Percentiles rank a stretch among this genome's conserved stretches.
Conservation (phyloP, 2,888 invertebrate species). For the Napeogenes sylphis region DNA sequence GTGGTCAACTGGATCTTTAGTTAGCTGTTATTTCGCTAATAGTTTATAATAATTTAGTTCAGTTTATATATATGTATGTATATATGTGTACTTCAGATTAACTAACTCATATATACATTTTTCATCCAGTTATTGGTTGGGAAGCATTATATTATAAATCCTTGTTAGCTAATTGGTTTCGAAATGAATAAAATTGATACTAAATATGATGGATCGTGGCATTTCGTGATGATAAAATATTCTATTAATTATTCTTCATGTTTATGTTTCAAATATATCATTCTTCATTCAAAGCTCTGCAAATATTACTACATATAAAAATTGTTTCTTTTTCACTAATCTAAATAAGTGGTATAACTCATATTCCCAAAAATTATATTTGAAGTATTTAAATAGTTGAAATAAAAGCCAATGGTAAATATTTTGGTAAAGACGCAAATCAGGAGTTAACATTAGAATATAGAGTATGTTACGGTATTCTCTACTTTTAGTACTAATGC, state of each 20-base stretch:
- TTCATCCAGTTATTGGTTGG: background rate
- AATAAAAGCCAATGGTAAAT: too few relatives aligned
- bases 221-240: slow-evolving; percentile 7
- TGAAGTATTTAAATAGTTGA: too few relatives aligned
- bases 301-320: background rate
- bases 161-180: background rate
- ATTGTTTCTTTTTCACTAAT: background rate
- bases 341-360: too few relatives aligned
- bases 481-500: too few relatives aligned
- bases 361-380: too few relatives aligned
- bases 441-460: too few relatives aligned
- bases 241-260: background rate
- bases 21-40: slow-evolving; percentile 30
- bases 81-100: too few relatives aligned
- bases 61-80: too few relatives aligned
- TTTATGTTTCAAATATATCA: background rate
- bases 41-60: background rate
- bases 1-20: slow-evolving; percentile 57
- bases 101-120: background rate
- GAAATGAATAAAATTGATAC: background rate
- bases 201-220: slow-evolving; percentile 13
- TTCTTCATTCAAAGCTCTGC: background rate
- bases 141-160: background rate
- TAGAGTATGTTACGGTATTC: too few relatives aligned
- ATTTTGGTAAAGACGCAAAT: too few relatives aligned